phyloP scores from a whole-genome alignment of 1,140 invertebrate genomes.

The Panagrolaimus sp. region DNA sequence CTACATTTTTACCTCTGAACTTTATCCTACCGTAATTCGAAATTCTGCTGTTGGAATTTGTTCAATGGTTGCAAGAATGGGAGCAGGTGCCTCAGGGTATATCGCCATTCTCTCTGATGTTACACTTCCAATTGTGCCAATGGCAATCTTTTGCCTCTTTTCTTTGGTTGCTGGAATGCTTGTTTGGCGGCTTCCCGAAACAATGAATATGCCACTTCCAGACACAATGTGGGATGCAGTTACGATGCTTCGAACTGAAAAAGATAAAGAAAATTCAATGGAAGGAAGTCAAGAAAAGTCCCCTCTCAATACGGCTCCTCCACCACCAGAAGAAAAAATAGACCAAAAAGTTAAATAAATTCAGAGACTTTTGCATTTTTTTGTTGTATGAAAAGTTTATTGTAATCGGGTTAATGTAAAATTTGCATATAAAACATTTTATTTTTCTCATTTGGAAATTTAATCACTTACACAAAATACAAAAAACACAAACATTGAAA shows the following conservation, averaged over 20 bases:
- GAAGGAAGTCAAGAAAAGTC: no score
- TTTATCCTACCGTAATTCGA: slow-evolving; percentile 52
- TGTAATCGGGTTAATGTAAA: no score
- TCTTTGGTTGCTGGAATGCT: slow-evolving; percentile 57
- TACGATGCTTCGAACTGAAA: slow-evolving; percentile 13
- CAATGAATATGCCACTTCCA: slow-evolving; percentile 53
- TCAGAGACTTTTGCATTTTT: no score
- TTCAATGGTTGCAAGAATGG: slow-evolving; percentile 57
- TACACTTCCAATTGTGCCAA: slow-evolving; percentile 59
- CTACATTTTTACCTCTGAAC: slow-evolving; percentile 51
- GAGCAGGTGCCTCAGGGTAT: slow-evolving; percentile 50
- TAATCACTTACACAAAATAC: no score
- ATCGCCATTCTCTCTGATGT: slow-evolving; percentile 58
- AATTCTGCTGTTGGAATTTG: slow-evolving; percentile 53
- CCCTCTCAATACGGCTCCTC: no score
- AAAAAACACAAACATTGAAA: no score
- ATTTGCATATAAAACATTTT: no score
- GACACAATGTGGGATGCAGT: slow-evolving; percentile 39
- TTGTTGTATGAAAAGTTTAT: no score
- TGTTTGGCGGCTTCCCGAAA: slow-evolving; percentile 55
- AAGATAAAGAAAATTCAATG: not conserved
- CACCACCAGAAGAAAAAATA: no score
- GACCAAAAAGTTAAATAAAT: no score
- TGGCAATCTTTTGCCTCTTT: slow-evolving; percentile 58
- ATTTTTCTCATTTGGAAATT: no score